Evolutionary conservation across 2,113 vertebrate genomes (phyloP), one percentile per base, ranked within the genome.

Genomic region (Micromys minutus): DNA sequence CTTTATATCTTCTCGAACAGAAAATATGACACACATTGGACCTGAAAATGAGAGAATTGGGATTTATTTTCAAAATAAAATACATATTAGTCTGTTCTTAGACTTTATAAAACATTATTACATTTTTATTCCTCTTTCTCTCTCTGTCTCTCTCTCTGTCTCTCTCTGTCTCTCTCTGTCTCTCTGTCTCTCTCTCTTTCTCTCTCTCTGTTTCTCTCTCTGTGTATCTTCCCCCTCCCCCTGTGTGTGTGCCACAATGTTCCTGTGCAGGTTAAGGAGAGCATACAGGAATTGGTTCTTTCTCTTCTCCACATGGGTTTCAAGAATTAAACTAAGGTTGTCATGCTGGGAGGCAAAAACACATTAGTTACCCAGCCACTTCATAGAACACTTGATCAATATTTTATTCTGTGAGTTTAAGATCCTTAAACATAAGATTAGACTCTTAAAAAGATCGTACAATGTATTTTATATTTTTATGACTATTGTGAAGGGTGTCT

Each of bases 1-100:
- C 16, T 55, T 57, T n/a, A 81, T 13, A 11, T 22, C 4, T 81
- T 84, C 50, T 17, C 55, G 7, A 52, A 42, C 61, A 63, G 22
- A 89, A 16, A 90, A 86, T 81, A 76, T 61, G 61, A 47, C 24
- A 83, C 9, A 55, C 21, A 87, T 12, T 42, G 47, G 4, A 55
- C 10, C 6, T n/a, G n/a, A 1, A 52, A 63, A 57, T 63, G 0
- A 72, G 47, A 95, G 36, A 55, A 52, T 90, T 42, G 87, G 52
- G 52, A 77, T 91, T 87, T 91, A 16, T 74, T 10, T 61, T 42
- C 80, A 39, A 81, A 67, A 84, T 81, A 19, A 72, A 19, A 4
- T 42, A 74, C 61, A 34, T 67, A 47, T 87, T 71, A 76, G 29
- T 91, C 77, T 93, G 87, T 91, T 89, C 59, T 83, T 94, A 36